Conservation (phyloP, 2,888 invertebrate genomes). For the Dicyrtomina minuta region DNA sequence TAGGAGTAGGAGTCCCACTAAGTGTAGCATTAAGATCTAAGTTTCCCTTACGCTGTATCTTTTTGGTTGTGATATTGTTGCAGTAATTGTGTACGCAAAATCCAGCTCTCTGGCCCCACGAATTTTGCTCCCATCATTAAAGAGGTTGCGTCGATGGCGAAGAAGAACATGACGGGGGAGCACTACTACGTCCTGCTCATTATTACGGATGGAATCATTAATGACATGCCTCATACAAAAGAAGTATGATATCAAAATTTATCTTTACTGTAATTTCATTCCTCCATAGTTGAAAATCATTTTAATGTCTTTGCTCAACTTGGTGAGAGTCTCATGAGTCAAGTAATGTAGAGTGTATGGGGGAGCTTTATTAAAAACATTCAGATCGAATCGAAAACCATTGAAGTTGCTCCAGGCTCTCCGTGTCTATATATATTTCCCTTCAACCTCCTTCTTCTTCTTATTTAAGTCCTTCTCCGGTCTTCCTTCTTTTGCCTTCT, state of each 20-base stretch:
- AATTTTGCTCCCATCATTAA: conserved; percentile 62
- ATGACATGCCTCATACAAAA: conserved; percentile 62
- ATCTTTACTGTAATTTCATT: too few species aligned
- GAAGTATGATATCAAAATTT: conserved; percentile 53
- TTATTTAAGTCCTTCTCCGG: neutral
- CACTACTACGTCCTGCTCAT: conserved; percentile 62
- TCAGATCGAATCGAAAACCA: too few species aligned
- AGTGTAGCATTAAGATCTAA: too few species aligned
- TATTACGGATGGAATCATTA: conserved; percentile 63
- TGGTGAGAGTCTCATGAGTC: too few species aligned
- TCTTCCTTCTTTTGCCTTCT: neutral
- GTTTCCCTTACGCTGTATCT: neutral
- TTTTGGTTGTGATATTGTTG: conserved; percentile 54
- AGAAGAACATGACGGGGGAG: conserved; percentile 57
- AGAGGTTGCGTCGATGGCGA: conserved; percentile 57
- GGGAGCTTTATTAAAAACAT: too few species aligned
- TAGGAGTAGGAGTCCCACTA: too few species aligned
- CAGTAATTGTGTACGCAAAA: conserved; percentile 58
- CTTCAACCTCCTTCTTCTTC: neutral
- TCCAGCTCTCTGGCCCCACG: conserved; percentile 62
- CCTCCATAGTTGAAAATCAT: too few species aligned
- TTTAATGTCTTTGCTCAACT: neutral
- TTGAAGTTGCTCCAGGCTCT: neutral
- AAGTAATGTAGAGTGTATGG: too few species aligned
- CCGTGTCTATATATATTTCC: neutral